phyloP scores from a whole-genome alignment of 2,888 invertebrate species.

The Syritta pipiens region DNA sequence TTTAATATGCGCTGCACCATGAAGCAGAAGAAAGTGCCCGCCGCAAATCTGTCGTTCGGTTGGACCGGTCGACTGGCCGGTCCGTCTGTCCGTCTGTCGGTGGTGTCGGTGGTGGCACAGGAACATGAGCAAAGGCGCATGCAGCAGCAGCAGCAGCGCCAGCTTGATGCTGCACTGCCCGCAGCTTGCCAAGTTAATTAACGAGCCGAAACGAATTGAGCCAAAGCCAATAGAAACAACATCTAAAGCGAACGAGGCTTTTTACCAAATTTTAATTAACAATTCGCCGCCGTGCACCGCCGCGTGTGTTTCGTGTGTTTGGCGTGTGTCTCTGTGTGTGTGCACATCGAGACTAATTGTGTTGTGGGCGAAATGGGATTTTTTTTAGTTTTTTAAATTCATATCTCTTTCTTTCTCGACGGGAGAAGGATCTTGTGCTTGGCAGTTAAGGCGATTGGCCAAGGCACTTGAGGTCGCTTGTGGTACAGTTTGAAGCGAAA shows the following conservation, averaged over 20 bases:
- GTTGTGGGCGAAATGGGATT: conserved; percentile 46
- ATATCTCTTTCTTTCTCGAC: no score
- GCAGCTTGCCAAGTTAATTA: conserved; percentile 69
- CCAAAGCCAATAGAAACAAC: conserved; percentile 66
- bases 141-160: conserved; percentile 14
- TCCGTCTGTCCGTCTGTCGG: not conserved
- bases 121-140: no score
- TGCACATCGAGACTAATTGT: conserved; percentile 44
- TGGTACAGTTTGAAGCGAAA: no score
- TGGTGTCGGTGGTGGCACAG: not conserved
- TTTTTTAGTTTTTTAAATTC: not conserved
- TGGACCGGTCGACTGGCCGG: not conserved
- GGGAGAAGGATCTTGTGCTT: no score
- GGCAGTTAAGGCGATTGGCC: no score
- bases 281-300: conserved; percentile 24
- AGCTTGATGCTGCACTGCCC: conserved; percentile 31
- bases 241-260: conserved; percentile 54
- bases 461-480: no score
- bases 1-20: conserved; percentile 52
- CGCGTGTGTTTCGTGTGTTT: conserved; percentile 11
- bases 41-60: conserved; percentile 29
- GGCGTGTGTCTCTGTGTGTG: conserved; percentile 4
- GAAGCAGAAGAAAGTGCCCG: conserved; percentile 61
- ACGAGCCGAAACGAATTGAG: conserved; percentile 68
- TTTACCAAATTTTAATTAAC: conserved; percentile 69